Evolutionary conservation across 1,140 invertebrate genomes (phyloP), one percentile per base, ranked within the genome.

Genomic region (Aphelinus certus): DNA sequence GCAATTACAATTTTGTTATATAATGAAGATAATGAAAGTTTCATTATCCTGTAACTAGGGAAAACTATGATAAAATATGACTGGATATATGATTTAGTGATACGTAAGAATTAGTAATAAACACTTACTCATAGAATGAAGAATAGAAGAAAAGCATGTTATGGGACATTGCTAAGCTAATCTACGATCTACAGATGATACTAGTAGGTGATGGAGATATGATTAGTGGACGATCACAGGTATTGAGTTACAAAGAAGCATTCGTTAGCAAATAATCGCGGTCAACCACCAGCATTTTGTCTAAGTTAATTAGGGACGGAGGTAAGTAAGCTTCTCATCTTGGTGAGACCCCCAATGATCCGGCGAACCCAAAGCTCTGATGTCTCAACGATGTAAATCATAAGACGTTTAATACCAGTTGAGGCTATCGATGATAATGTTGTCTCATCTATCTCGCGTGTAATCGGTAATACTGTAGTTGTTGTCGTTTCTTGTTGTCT

Each of bases 331-430:
- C 72, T 73, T 61, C 79, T 82, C 63, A 86, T 71, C 73, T 64
- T 79, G 3, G 71, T 81, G 69, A 86, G 71, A 66, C 81, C 82
- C 72, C 77, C 76, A 77, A 84, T 79, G 10, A 85, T 79, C 56
- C 53, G 78, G 61, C 62, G 66, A 77, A 85, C 71, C 80, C 79
- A 85, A 65, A 79, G 77, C 68, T 83, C 80, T 9, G 81, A 84
- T 42, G 67, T 76, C n/a, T 81, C 79, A 76, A 84, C 80, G 65
- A 82, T 57, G 75, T 82, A 83, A 77, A 83, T 68, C 76, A 88
- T 81, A 73, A 86, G 81, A 80, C 75, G 83, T 48, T 83, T 79
- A 81, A 83, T 86, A 87, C 85, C 85, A 56, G 78, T 83, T 5
- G 78, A 71, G 3, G 77, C 75, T 2, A 73, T 58, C 1, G 80